Evolutionary conservation across 64 coral and sea anemone species (phyloP).

Genomic region (Montipora cactus): DNA sequence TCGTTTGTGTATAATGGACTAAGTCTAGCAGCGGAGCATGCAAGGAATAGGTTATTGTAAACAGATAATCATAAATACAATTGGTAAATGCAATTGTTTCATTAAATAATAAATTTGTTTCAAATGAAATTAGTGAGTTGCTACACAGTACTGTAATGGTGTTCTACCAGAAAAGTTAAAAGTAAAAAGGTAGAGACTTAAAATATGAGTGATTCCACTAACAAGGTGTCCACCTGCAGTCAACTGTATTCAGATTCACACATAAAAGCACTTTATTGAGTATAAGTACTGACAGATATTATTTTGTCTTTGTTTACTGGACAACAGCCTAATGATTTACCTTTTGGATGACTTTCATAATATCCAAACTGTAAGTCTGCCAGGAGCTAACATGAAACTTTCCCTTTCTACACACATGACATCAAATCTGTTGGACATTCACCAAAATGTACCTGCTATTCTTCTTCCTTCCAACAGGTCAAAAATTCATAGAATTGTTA

Average conservation of each 20-base stretch:
- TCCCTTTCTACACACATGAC: no score
- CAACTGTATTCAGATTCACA: no score
- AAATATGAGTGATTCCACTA: no score
- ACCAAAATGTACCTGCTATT: no score
- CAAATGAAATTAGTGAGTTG: not conserved
- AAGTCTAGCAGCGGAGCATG: not conserved
- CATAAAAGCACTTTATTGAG: not conserved
- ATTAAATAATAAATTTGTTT: conserved; percentile 6
- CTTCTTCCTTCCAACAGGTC: conserved; percentile 36
- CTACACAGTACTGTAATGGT: conserved; percentile 6
- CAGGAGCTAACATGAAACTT: no score
- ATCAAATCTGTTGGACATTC: no score
- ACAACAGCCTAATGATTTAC: conserved; percentile 30
- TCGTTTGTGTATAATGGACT: not conserved
- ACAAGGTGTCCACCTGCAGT: no score
- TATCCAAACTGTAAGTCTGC: no score
- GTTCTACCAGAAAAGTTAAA: not conserved
- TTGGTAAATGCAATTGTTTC: not conserved
- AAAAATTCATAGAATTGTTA: conserved; percentile 55
- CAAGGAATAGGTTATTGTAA: not conserved
- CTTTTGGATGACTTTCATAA: conserved; percentile 52
- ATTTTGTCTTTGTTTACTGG: conserved; percentile 9
- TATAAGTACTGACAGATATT: not conserved
- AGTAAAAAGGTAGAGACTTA: no score
- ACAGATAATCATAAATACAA: not conserved